A percentile compares a stretch with the other conserved stretches of the same genome.
These are phyloP conservation scores for Lycodopsis pacificus DNA, from an alignment of 2,797 vertebrate species.

Conservation along the genomic window DNA sequence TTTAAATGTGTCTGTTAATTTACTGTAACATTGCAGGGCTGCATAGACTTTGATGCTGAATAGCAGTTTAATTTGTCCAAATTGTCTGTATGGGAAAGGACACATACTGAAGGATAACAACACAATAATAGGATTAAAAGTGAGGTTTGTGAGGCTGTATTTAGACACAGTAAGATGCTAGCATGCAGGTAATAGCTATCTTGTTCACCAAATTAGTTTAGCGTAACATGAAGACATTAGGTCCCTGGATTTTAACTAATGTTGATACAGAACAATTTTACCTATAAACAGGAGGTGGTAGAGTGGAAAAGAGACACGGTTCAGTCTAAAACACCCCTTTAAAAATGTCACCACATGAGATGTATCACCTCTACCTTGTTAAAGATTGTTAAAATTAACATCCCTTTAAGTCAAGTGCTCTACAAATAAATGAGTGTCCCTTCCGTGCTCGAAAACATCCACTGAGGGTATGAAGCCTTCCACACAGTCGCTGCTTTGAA, in stretches of 20 bases:
- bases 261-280: neutral
- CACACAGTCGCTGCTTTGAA: conserved; percentile 43
- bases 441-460: conserved; percentile 22
- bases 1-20: neutral
- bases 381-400: neutral
- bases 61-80: too few relatives aligned
- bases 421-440: conserved; percentile 32
- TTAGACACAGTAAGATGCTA: neutral
- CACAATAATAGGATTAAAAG: neutral
- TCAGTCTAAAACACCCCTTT: neutral
- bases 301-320: neutral
- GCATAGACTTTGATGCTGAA: too few relatives aligned
- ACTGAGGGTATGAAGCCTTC: conserved; percentile 12
- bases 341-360: too few relatives aligned
- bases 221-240: neutral
- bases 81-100: neutral
- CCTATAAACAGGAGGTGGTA: neutral
- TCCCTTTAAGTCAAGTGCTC: conserved; percentile 16
- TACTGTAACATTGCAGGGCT: too few relatives aligned
- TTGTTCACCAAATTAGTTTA: neutral
- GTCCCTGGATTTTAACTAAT: neutral
- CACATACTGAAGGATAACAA: neutral
- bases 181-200: neutral
- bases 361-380: neutral
- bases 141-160: neutral